Conservation (phyloP, 2,888 invertebrate species). For the Torymus auratus region DNA sequence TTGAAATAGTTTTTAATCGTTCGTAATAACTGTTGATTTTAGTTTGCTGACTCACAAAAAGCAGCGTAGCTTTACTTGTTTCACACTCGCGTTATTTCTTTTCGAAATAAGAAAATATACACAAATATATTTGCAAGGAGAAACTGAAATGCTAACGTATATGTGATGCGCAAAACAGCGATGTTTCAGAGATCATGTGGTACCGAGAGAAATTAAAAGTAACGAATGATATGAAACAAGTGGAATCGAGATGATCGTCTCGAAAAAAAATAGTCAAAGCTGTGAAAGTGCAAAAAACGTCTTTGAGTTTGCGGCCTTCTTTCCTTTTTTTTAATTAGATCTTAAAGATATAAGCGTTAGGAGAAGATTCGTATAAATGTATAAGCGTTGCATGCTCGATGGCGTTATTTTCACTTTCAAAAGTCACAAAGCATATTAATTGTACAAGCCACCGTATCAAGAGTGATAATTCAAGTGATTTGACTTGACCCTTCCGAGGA, state of each 20-base stretch:
- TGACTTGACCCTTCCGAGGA: constrained; percentile 71
- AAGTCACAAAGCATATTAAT: constrained; percentile 58
- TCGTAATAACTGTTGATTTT: constrained; percentile 55
- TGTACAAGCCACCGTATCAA: constrained; percentile 70
- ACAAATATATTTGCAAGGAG: constrained; percentile 49
- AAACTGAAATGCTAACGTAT: constrained; percentile 44
- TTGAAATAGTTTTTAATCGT: constrained; percentile 53
- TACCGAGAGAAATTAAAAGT: constrained; percentile 53
- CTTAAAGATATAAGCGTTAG: constrained; percentile 41
- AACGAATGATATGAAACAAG: constrained; percentile 45
- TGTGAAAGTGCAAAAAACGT: constrained; percentile 54
- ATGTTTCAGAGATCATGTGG: constrained; percentile 44
- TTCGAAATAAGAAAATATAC: constrained; percentile 39
- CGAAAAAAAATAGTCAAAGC: constrained; percentile 58
- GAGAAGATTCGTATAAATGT: constrained; percentile 13
- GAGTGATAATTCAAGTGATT: constrained; percentile 76
- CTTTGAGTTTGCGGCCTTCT: constrained; percentile 44
- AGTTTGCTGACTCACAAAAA: constrained; percentile 47
- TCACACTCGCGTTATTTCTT: constrained; percentile 54
- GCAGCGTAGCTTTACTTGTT: constrained; percentile 55
- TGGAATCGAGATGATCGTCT: constrained; percentile 43
- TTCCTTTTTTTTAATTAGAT: constrained; percentile 31
- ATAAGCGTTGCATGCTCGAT: constrained; percentile 47
- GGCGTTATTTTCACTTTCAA: constrained; percentile 58
- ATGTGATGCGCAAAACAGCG: constrained; percentile 26